Conservation (phyloP, 2,888 invertebrate genomes). For the Galerucella pusilla region DNA sequence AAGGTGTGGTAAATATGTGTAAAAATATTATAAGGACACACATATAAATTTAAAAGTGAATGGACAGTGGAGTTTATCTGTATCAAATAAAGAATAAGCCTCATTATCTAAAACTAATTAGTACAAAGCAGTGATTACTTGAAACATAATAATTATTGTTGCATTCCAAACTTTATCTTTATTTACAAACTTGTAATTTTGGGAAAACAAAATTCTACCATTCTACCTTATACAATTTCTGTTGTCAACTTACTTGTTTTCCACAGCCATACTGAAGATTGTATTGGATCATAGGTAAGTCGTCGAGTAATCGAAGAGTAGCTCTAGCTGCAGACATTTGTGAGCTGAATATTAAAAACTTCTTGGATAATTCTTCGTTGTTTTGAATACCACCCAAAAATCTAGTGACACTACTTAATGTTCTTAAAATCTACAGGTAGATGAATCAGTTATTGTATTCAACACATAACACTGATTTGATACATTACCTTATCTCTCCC, state of each 20-base stretch:
- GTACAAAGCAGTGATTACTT: too few species aligned
- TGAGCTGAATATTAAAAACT: constrained; percentile 73
- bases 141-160: too few species aligned
- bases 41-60: constrained; percentile 11
- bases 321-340: constrained; percentile 81
- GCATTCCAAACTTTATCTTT: too few species aligned
- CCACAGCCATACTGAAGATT: constrained; percentile 81
- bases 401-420: constrained; percentile 82
- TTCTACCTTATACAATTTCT: too few species aligned
- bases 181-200: too few species aligned
- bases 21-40: not conserved
- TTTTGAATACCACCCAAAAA: constrained; percentile 74
- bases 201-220: too few species aligned
- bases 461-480: constrained; percentile 62
- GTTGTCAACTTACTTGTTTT: constrained; percentile 63
- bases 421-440: constrained; percentile 74
- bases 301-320: constrained; percentile 84
- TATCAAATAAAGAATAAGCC: too few species aligned
- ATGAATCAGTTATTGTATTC: constrained; percentile 14
- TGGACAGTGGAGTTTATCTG: not conserved
- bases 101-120: too few species aligned
- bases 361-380: constrained; percentile 71
- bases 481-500: constrained; percentile 84
- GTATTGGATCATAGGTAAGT: constrained; percentile 82
- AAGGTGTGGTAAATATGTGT: not conserved